Evolutionary conservation across 2,888 invertebrate species (phyloP), one percentile per base, ranked within the genome.

Genomic region (Melipona bicolor): DNA sequence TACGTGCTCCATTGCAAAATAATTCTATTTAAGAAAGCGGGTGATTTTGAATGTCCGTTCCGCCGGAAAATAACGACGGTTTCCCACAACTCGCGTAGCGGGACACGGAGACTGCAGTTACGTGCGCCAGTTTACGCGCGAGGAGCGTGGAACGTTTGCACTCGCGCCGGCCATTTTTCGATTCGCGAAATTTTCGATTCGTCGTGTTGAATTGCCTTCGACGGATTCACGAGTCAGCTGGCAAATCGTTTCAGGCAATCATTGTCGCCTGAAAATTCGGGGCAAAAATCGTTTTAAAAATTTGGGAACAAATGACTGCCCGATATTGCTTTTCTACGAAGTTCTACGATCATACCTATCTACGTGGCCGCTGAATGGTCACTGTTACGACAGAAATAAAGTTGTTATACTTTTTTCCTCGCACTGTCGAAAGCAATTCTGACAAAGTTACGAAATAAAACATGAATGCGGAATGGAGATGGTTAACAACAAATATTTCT

Each of bases 81-180:
- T 85, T 80, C 74, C 79, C 77, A 73, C 71, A 80, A 74, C n/a
- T 0, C 69, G 43, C 27, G 43, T 90, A 90, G 87, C 90, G 90
- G 89, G 85, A 90, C 86, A 78, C 75, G 64, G 75, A 70, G 83
- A 83, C 87, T 89, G 87, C 90, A 90, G 90, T 90, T 90, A 89
- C 77, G 78, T 86, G 90, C 87, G 89, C 90, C 82, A 88, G 85
- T 88, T 90, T 82, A 67, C 71, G 70, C 84, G 68, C 52, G 56
- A 62, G 61, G 62, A 49, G 70, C 68, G 56, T 43, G 43, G n/a
- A 27, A 27, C 52, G 73, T 77, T 43, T 67, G 24, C 50, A 27
- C 62, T 52, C 76, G 21, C 15, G 6, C 43, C 1, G 21, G 9
- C 71, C n/a, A 61, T 72, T 68, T 69, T 77, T 59, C 43, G 11